phyloP scores from a whole-genome alignment of 2,797 vertebrate species.

The Emydoidea blandingii region DNA sequence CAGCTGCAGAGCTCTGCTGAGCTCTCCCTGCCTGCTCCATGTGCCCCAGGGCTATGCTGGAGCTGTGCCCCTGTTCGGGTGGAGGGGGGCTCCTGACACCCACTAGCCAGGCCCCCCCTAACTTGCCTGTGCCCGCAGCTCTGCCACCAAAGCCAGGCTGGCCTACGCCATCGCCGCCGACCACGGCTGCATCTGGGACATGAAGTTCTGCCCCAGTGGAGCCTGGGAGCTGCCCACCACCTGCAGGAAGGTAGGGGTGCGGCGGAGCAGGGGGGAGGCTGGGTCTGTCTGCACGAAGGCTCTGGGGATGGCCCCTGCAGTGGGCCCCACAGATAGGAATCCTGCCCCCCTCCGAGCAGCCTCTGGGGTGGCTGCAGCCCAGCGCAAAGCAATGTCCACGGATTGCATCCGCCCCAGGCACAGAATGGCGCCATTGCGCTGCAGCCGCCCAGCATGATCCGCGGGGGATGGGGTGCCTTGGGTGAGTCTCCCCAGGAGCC shows the following conservation, averaged over 20 bases:
- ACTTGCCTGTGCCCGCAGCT: constrained; percentile 70
- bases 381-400: background rate
- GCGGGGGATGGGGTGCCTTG: no score
- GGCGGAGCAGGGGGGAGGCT: background rate
- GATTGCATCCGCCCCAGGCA: background rate
- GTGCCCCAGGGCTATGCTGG: background rate
- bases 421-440: background rate
- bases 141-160: constrained; percentile 79
- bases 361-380: no score
- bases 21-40: background rate
- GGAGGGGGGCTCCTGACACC: background rate
- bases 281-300: background rate
- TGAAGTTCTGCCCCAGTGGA: constrained; percentile 97
- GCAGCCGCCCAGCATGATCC: rapidly evolving
- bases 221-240: constrained; percentile 90
- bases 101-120: rapidly evolving
- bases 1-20: background rate
- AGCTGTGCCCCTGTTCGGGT: background rate
- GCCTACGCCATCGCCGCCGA: constrained; percentile 90
- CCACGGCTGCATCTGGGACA: constrained; percentile 90
- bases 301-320: background rate
- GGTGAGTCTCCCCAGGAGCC: no score
- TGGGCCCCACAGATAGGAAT: background rate
- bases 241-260: constrained; percentile 83
- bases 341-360: background rate